Evolutionary conservation across 2,797 vertebrate genomes (phyloP), one percentile per base, ranked within the genome.

Genomic region (Poecile montanus): DNA sequence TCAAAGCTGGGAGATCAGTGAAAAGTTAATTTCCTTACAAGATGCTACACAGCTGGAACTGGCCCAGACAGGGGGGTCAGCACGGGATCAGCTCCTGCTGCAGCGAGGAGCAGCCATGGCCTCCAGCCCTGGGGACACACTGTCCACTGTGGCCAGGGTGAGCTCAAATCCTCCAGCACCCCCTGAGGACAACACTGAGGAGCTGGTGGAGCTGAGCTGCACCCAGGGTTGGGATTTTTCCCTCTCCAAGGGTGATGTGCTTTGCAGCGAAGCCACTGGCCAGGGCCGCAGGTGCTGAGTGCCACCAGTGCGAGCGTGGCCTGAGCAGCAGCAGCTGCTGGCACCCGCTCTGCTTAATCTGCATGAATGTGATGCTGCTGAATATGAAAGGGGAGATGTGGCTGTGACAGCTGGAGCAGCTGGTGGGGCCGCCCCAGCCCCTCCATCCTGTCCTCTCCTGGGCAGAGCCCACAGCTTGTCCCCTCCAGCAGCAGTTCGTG

Each of bases 1-100:
- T 85, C 78, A 73, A 68, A 80, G 71, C 91, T 2, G 2, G 44
- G 57, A 85, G 78, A 94, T 96, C 94, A 88, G 78, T 85, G 85
- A 54, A 93, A 96, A 96, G 92, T 96, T 96, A 87, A 96, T 96
- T 96, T 96, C 89, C 67, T 95, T 77, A 93, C 93, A 93, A 86
- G 92, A 94, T 67, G 91, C 79, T 95, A 62, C 86, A 66, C 91
- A 93, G 76, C 94, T 80, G 94, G 82, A 51, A 60, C 38, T 91
- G 87, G 76, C 89, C 89, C 51, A 68, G 71, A 60, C 80, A 34
- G 42, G 30, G 60, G 68, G 62, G 75, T 94, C 94, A 94, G 78
- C 78, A 89, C 2, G 5, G 57, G 85, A 75, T 86, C 90, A 91
- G 72, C 74, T 94, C 32, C 65, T 2, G 3, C 45, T 0, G 0